These are phyloP conservation scores for Calcarius ornatus DNA, from an alignment of 2,113 vertebrate species.

Conservation along the genomic window DNA sequence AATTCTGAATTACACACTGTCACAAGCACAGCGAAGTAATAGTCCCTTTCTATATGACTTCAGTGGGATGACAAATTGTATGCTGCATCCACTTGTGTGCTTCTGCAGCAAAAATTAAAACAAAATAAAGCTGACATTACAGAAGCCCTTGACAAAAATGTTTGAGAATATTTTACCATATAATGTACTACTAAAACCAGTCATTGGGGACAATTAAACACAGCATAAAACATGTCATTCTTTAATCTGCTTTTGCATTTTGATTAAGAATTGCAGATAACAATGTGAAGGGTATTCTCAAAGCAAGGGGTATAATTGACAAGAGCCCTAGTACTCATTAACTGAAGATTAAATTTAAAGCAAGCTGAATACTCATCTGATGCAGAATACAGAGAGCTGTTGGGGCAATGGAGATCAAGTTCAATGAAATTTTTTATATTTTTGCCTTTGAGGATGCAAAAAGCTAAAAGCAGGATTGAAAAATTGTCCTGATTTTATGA, in stretches of 20 bases:
- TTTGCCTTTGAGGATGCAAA: neutral
- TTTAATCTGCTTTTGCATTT: constrained; percentile 42
- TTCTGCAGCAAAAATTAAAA: constrained; percentile 27
- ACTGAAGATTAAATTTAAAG: constrained; percentile 17
- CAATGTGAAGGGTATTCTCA: constrained; percentile 23
- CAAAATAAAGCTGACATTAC: constrained; percentile 25
- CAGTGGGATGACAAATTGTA: neutral
- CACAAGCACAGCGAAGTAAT: neutral
- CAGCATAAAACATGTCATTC: constrained; percentile 1
- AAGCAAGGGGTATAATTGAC: constrained; percentile 18
- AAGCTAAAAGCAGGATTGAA: neutral
- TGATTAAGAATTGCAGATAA: constrained; percentile 49
- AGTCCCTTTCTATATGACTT: neutral
- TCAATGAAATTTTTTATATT: neutral
- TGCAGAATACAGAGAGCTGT: neutral
- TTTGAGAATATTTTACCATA: constrained; percentile 29
- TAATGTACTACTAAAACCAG: neutral
- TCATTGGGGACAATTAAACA: constrained; percentile 18
- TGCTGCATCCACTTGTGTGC: neutral
- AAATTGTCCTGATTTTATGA: neutral
- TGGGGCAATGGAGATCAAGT: neutral
- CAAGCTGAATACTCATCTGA: neutral
- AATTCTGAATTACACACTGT: constrained; percentile 7
- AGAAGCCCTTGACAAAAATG: constrained; percentile 20
- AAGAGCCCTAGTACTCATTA: constrained; percentile 25